Conservation (phyloP, 2,113 vertebrate species). For the Xerus inauris region DNA sequence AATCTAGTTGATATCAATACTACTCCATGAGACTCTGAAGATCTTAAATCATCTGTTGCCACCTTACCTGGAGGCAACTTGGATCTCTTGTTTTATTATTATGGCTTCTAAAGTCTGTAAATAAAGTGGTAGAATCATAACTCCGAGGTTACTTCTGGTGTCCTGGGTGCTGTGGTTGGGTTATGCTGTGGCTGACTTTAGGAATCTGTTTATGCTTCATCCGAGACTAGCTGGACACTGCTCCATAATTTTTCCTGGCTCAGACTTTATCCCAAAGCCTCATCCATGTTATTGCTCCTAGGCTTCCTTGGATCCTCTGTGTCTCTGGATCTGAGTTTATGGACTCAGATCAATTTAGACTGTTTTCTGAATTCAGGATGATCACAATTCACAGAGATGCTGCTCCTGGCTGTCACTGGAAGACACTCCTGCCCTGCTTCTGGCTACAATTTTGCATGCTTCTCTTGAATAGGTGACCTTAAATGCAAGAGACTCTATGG, state of each 20-base stretch:
- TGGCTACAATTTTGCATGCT: accelerated
- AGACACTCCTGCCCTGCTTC: not conserved
- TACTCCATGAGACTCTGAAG: not conserved
- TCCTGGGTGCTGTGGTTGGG: no score
- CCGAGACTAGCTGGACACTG: not conserved
- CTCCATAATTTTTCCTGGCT: not conserved
- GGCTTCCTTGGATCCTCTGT: not conserved
- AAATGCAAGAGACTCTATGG: not conserved
- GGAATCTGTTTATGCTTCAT: not conserved
- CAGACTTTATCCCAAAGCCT: not conserved
- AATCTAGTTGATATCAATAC: not conserved
- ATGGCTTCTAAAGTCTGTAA: not conserved
- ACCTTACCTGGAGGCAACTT: not conserved
- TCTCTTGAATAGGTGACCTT: not conserved
- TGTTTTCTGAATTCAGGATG: not conserved
- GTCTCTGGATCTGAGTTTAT: not conserved
- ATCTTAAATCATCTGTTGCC: not conserved
- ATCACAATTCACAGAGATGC: not conserved
- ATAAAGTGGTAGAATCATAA: not conserved
- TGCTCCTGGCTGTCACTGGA: not conserved
- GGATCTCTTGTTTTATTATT: not conserved
- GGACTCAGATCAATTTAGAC: not conserved
- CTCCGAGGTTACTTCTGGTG: not conserved
- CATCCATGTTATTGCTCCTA: accelerated
- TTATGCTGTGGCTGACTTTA: not conserved